These are phyloP conservation scores for Peromyscus californicus DNA, from an alignment of 2,113 vertebrate species.

Conservation along the genomic window DNA sequence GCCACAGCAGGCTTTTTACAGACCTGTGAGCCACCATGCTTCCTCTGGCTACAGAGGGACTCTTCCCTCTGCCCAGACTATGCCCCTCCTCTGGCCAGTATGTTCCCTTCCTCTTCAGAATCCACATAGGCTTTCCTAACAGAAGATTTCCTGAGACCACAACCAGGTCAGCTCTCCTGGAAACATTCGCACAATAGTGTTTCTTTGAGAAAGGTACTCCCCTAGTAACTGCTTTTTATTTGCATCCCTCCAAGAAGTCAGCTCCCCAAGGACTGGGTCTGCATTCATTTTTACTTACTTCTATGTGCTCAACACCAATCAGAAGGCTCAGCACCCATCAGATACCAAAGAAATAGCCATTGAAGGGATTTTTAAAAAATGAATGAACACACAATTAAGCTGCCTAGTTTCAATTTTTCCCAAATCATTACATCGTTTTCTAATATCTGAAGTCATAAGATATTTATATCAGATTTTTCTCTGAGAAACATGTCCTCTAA, in stretches of 20 bases:
- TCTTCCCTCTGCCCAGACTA: not conserved
- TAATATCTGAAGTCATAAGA: not conserved
- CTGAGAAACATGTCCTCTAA: not conserved
- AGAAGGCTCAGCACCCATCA: not conserved
- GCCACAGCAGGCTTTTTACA: not conserved
- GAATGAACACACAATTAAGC: not conserved
- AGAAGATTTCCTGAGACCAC: constrained; percentile 30
- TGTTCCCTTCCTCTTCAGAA: not conserved
- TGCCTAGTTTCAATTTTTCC: not conserved
- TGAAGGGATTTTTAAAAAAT: not conserved
- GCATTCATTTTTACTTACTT: not conserved
- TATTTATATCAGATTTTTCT: not conserved
- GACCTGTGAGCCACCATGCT: not conserved
- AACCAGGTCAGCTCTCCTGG: not conserved
- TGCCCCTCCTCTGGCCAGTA: not conserved
- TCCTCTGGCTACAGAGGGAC: not conserved
- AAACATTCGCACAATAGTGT: not conserved
- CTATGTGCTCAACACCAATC: not conserved
- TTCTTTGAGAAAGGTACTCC: not conserved
- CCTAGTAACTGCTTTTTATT: not conserved
- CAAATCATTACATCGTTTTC: not conserved
- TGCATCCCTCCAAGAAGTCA: not conserved
- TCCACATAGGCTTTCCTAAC: constrained; percentile 3
- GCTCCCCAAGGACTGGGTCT: not conserved
- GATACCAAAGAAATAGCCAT: not conserved